Base-by-base conservation (phyloP, 2,888 invertebrate genomes). In the Steinernema scapterisci region DNA sequence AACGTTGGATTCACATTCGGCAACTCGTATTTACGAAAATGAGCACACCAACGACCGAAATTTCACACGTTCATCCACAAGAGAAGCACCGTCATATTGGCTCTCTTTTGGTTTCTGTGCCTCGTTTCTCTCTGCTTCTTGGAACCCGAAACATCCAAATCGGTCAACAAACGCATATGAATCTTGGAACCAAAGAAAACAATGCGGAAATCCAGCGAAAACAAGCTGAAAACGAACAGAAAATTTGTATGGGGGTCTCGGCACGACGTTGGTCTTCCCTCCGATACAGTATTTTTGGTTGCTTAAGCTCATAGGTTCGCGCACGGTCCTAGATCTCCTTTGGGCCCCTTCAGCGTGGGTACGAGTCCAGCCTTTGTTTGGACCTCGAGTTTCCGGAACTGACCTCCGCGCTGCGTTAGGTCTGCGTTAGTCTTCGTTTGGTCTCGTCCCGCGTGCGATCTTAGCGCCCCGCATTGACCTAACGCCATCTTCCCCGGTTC, bases 261-360 rank as follows among this genome's bases (percentile, higher is more conserved):
- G 7, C 63, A 38, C 63, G 63, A 63, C 3, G 16, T 6, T 2
- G 16, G 63, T 27, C 63, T 38, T 63, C 63, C 63, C 27, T 63
- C 63, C 63, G 13, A 31, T 63, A 63, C 63, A 63, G 63, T 63
- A 63, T 9, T 63, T 16, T 13, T 31, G 7, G 25, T 31, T 31
- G 63, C 63, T 63, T 63, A 63, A 63, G 27, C 63, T 63, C 63
- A 38, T 63, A 63, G 63, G 63, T 63, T 63, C 63, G 63, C 63
- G 63, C 63, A 31, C 31, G 31, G 63, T 38, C 63, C 63, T 63
- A 63, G 63, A 63, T 31, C 63, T 54, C 13, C 54, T 21, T 19
- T 54, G 54, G 54, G 54, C 54, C 54, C 54, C 5, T n/a, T n/a
- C n/a, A n/a, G n/a, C 13, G 54, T 16, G 25, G 54, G 54, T 23